Evolutionary conservation across 2,888 invertebrate genomes (phyloP).

Genomic region (Mactromeris polynyma): DNA sequence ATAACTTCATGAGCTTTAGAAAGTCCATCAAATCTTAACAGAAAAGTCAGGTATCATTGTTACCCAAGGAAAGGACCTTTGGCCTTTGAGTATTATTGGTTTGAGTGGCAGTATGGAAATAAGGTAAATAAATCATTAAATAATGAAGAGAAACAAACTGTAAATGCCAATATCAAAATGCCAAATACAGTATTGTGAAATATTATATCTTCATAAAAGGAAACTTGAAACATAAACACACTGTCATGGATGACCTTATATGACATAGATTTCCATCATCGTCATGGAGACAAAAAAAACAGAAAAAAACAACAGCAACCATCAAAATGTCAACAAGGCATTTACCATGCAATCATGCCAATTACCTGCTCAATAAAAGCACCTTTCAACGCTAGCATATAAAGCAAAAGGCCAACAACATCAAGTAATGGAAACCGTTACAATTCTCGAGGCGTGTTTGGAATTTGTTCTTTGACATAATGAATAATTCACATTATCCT

Average conservation of each 20-base stretch:
- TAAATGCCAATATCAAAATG: background rate
- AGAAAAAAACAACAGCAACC: background rate
- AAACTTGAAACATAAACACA: background rate
- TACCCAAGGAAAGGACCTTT: too few species aligned
- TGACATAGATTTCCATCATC: background rate
- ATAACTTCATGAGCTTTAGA: too few species aligned
- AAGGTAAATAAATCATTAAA: background rate
- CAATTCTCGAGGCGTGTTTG: constrained; percentile 25
- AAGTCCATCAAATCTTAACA: too few species aligned
- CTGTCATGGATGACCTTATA: constrained; percentile 14
- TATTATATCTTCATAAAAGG: background rate
- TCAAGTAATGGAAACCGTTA: constrained; percentile 19
- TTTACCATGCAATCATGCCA: constrained; percentile 4
- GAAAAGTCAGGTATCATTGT: too few species aligned
- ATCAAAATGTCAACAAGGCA: constrained; percentile 6
- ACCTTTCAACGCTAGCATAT: background rate
- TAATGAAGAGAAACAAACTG: background rate
- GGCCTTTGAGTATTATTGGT: too few species aligned
- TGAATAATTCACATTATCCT: constrained; percentile 30
- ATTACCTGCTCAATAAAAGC: constrained; percentile 3
- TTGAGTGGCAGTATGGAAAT: background rate
- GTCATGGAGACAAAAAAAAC: background rate
- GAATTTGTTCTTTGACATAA: constrained; percentile 33
- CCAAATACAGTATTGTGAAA: background rate
- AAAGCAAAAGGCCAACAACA: background rate